These are phyloP conservation scores for Patagioenas fasciata DNA, from an alignment of 2,113 vertebrate genomes.

Conservation along the genomic window DNA sequence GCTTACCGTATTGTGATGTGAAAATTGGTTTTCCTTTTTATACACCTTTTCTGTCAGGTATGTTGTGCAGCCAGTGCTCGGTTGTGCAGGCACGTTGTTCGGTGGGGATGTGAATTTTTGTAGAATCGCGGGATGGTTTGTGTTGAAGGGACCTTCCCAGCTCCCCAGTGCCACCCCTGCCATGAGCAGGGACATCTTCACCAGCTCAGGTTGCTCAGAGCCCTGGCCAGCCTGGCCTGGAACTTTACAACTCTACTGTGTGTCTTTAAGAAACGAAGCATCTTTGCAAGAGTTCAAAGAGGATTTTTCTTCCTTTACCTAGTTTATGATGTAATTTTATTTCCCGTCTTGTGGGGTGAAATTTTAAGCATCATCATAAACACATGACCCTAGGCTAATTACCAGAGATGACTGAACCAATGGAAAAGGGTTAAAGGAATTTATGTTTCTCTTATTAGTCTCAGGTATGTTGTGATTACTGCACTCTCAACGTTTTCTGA, in stretches of 20 bases:
- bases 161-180: too few species aligned
- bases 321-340: background rate
- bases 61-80: background rate
- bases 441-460: background rate
- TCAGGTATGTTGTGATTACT: background rate
- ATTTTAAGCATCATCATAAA: background rate
- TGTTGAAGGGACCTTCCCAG: too few species aligned
- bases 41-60: background rate
- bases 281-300: background rate
- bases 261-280: background rate
- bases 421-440: background rate
- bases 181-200: too few species aligned
- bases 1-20: background rate
- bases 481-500: background rate
- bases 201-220: too few species aligned
- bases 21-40: background rate
- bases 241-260: background rate
- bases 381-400: background rate
- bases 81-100: background rate
- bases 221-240: background rate
- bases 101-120: background rate
- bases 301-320: background rate
- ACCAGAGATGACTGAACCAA: background rate
- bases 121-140: too few species aligned
- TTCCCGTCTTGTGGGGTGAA: background rate